phyloP scores from a whole-genome alignment of 1,140 invertebrate species.

The Epicauta chinensis region DNA sequence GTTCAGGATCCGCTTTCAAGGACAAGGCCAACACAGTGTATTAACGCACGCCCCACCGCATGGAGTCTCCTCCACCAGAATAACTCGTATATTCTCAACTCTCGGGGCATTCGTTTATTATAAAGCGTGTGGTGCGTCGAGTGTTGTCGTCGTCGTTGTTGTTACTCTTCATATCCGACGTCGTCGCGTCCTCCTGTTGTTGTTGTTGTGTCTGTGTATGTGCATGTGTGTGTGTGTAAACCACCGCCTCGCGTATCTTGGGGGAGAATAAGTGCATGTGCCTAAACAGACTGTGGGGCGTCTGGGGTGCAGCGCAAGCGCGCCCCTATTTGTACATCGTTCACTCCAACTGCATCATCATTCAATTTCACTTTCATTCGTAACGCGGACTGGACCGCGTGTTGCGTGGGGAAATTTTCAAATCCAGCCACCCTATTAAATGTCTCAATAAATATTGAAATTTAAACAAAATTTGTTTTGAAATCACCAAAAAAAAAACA shows the following conservation, averaged over 20 bases:
- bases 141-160: no score
- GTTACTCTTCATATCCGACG: constrained; percentile 1
- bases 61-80: no score
- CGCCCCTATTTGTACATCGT: constrained; percentile 19
- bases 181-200: neutral
- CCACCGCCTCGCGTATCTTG: constrained; percentile 12
- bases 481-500: neutral
- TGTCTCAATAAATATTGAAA: no score
- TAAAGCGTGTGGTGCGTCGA: no score
- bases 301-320: constrained; percentile 22
- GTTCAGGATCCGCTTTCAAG: constrained; percentile 44
- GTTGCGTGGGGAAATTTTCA: neutral
- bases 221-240: neutral
- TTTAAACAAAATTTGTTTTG: neutral
- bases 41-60: no score
- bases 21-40: constrained; percentile 39
- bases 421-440: no score
- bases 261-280: constrained; percentile 25
- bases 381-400: constrained; percentile 13
- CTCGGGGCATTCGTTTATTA: constrained; percentile 3
- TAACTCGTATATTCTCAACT: neutral
- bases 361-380: constrained; percentile 39
- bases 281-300: constrained; percentile 23
- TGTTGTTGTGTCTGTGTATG: constrained; percentile 1
- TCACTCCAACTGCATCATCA: constrained; percentile 27